Conservation (phyloP, 1,140 invertebrate genomes). For the Neelides sp. region DNA sequence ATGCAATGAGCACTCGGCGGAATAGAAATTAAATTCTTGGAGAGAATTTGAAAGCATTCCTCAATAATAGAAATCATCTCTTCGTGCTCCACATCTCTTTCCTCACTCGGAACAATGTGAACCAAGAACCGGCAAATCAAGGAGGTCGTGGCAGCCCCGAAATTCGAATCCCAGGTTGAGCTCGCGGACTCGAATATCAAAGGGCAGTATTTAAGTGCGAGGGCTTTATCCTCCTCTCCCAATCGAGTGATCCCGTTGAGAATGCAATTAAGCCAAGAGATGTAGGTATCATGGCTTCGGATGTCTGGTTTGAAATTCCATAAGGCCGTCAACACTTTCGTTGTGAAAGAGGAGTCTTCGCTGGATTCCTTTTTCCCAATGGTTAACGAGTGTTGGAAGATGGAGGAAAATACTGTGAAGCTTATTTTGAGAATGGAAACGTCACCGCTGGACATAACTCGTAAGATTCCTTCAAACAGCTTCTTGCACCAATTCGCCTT, state of each 20-base stretch:
- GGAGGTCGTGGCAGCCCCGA: constrained; percentile 8
- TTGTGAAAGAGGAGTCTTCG: constrained; percentile 3
- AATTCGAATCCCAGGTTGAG: constrained; percentile 16
- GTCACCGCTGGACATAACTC: constrained; percentile 30
- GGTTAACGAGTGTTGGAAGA: constrained; percentile 21
- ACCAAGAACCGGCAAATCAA: constrained; percentile 14
- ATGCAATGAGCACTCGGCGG: constrained; percentile 28
- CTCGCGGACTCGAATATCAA: constrained; percentile 11
- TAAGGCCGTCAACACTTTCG: constrained; percentile 17
- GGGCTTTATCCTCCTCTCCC: neutral
- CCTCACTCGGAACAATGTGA: constrained; percentile 14
- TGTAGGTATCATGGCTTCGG: constrained; percentile 23
- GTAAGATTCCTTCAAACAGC: constrained; percentile 24
- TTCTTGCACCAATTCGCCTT: constrained; percentile 18
- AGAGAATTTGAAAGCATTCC: constrained; percentile 14
- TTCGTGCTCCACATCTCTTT: neutral
- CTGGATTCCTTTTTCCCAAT: neutral
- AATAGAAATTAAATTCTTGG: constrained; percentile 25
- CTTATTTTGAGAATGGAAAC: constrained; percentile 24
- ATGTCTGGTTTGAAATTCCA: constrained; percentile 27
- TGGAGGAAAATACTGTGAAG: constrained; percentile 18
- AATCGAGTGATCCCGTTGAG: constrained; percentile 18
- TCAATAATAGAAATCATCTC: too few relatives aligned
- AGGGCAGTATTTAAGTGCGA: constrained; percentile 12
- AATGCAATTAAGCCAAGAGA: constrained; percentile 24